Percentiles rank a stretch among this genome's conserved stretches.
These are phyloP conservation scores for Heliconius cydno DNA, from an alignment of 2,888 invertebrate species.

Conservation along the genomic window DNA sequence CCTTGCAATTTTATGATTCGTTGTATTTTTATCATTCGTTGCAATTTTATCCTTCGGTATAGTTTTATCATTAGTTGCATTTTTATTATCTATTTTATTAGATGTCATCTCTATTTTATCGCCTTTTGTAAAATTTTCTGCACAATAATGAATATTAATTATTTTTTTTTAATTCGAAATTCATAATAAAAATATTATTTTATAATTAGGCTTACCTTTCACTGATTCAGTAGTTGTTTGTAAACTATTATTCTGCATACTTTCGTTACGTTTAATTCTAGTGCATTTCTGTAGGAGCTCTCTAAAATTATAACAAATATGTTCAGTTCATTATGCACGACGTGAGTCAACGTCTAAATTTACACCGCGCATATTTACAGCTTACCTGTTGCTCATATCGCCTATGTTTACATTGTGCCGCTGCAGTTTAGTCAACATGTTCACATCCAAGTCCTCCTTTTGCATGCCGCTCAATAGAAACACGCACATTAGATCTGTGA, in stretches of 20 bases:
- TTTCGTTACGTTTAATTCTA: background rate
- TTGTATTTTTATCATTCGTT: constrained; percentile 33
- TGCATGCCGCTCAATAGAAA: constrained; percentile 72
- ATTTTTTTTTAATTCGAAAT: background rate
- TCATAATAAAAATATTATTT: background rate
- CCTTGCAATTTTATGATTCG: no score
- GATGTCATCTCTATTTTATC: background rate
- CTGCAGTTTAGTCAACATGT: constrained; percentile 64
- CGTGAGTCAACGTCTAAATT: constrained; percentile 9
- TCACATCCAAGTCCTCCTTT: constrained; percentile 71
- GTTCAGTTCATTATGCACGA: background rate
- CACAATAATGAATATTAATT: background rate
- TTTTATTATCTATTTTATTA: background rate
- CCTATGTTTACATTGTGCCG: constrained; percentile 69
- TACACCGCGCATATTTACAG: background rate
- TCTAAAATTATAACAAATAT: constrained; percentile 24
- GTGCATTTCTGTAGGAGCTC: constrained; percentile 34
- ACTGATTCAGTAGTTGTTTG: background rate
- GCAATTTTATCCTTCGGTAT: no score
- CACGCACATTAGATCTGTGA: constrained; percentile 74
- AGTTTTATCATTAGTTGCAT: constrained; percentile 37
- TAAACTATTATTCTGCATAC: constrained; percentile 17
- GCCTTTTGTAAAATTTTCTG: background rate
- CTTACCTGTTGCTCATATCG: constrained; percentile 67
- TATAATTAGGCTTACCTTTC: background rate